phyloP scores from a whole-genome alignment of 2,113 vertebrate species.

The Melanostigma gelatinosum region DNA sequence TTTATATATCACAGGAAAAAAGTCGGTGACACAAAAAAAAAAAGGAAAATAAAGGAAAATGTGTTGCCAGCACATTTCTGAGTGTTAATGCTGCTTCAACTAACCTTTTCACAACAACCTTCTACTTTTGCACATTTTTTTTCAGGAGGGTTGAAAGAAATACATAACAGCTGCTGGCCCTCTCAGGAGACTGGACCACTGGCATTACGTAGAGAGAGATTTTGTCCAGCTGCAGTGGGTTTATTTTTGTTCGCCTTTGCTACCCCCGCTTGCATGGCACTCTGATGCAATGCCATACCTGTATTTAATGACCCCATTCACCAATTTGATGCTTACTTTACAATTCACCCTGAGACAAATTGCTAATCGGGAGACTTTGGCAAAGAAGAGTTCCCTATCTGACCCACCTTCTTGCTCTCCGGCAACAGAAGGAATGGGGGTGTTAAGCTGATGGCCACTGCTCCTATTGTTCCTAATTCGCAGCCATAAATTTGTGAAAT shows the following conservation, averaged over 20 bases:
- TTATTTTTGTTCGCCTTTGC: constrained; percentile 74
- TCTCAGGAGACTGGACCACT: constrained; percentile 73
- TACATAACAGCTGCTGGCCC: constrained; percentile 77
- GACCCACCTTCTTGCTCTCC: constrained; percentile 49
- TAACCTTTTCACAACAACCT: constrained; percentile 53
- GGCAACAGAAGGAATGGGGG: constrained; percentile 32
- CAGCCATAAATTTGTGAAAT: constrained; percentile 71
- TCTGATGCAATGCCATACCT: constrained; percentile 62
- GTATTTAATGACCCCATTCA: constrained; percentile 77
- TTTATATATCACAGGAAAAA: constrained; percentile 36
- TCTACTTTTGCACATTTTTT: constrained; percentile 43
- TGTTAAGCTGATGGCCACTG: constrained; percentile 56
- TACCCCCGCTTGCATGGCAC: constrained; percentile 43
- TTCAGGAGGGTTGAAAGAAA: constrained; percentile 50
- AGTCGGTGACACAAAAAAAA: constrained; percentile 27
- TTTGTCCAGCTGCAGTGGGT: constrained; percentile 74
- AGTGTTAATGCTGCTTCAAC: constrained; percentile 40
- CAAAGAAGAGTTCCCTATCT: constrained; percentile 27
- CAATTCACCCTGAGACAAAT: constrained; percentile 56
- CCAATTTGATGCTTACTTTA: constrained; percentile 67
- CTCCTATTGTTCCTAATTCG: constrained; percentile 75
- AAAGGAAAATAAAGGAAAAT: constrained; percentile 52
- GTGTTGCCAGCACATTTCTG: constrained; percentile 61
- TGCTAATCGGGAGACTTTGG: constrained; percentile 51
- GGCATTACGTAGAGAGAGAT: constrained; percentile 57